Percentiles rank a stretch among this genome's conserved stretches.
These are phyloP conservation scores for Phlogophora meticulosa DNA, from an alignment of 2,888 invertebrate genomes.

Conservation along the genomic window DNA sequence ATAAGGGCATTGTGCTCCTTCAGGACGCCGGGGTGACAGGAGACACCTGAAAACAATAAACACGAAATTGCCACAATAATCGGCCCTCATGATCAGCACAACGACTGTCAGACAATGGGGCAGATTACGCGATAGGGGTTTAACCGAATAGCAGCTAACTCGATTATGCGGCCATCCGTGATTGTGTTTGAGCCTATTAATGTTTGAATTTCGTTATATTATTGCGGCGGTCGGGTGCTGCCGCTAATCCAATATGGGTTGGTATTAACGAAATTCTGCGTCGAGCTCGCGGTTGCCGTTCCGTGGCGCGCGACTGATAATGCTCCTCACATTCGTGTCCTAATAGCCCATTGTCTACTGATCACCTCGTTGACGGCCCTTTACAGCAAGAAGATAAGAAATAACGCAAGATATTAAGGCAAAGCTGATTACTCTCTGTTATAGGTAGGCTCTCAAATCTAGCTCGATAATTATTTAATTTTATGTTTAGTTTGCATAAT, in stretches of 20 bases:
- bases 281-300: conserved; percentile 75
- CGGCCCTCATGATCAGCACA: conserved; percentile 88
- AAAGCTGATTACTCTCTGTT: conserved; percentile 30
- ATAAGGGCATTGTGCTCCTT: conserved; percentile 83
- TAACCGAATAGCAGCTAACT: conserved; percentile 90
- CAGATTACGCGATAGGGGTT: conserved; percentile 90
- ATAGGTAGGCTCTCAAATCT: conserved; percentile 12
- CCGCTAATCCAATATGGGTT: conserved; percentile 87
- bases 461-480: conserved; percentile 11
- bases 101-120: conserved; percentile 88
- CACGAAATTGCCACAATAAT: conserved; percentile 90
- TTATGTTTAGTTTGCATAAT: conserved; percentile 21
- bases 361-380: conserved; percentile 60
- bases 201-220: conserved; percentile 91
- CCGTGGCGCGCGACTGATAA: conserved; percentile 70
- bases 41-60: conserved; percentile 90
- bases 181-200: conserved; percentile 90
- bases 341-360: conserved; percentile 69
- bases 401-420: conserved; percentile 34
- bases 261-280: conserved; percentile 84
- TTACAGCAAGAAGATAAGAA: conserved; percentile 57
- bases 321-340: conserved; percentile 71
- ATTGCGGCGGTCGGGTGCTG: conserved; percentile 84
- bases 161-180: conserved; percentile 90
- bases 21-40: conserved; percentile 75